phyloP scores from a whole-genome alignment of 1,140 invertebrate species.

The Pachypsylla venusta region DNA sequence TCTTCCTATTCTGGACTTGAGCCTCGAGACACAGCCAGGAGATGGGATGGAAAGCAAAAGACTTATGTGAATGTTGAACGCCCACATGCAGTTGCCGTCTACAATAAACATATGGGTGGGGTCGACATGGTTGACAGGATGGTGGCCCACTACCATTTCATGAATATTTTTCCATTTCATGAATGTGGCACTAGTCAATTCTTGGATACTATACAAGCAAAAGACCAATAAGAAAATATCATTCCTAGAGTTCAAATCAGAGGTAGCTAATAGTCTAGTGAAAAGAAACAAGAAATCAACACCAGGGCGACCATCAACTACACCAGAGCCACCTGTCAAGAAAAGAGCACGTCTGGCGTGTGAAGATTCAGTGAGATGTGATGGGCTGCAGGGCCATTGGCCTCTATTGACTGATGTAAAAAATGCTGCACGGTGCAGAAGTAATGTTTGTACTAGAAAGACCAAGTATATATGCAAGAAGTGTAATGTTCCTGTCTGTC shows the following conservation, averaged over 20 bases:
- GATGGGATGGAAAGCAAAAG: constrained; percentile 20
- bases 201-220: constrained; percentile 21
- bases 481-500: too few species aligned
- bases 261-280: not conserved
- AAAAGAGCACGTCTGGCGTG: too few species aligned
- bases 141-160: constrained; percentile 21
- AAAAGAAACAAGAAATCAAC: not conserved
- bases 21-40: constrained; percentile 15
- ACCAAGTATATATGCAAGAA: too few species aligned
- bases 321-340: too few species aligned
- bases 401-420: too few species aligned
- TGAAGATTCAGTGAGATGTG: too few species aligned
- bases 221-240: not conserved
- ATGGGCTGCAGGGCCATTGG: too few species aligned
- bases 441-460: too few species aligned
- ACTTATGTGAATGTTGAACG: constrained; percentile 20
- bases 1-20: not conserved
- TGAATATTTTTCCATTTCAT: constrained; percentile 26
- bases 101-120: constrained; percentile 21
- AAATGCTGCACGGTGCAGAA: too few species aligned
- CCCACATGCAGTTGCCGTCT: constrained; percentile 17
- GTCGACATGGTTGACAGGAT: constrained; percentile 25
- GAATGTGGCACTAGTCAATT: constrained; percentile 24
- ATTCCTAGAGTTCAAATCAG: not conserved
- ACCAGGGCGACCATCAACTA: too few species aligned